Conservation (phyloP, 2,888 invertebrate species). For the Cabera pusaria region DNA sequence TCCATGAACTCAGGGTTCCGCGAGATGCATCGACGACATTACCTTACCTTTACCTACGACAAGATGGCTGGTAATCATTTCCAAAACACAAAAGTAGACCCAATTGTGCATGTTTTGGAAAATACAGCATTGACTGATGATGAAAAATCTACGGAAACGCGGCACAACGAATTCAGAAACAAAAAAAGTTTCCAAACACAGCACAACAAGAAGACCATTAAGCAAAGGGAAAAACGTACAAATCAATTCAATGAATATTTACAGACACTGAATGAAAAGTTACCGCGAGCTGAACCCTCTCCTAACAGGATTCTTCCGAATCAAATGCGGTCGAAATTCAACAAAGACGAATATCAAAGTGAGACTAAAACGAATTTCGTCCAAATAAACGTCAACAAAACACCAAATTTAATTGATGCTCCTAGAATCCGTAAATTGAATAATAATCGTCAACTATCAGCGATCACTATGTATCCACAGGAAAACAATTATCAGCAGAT, state of each 20-base stretch:
- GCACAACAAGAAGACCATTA: neutral
- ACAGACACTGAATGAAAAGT: too few relatives aligned
- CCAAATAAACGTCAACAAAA: conserved; percentile 43
- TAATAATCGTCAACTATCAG: conserved; percentile 35
- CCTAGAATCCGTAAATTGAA: conserved; percentile 40
- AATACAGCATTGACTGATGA: too few relatives aligned
- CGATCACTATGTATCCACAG: conserved; percentile 17
- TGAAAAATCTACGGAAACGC: conserved; percentile 6
- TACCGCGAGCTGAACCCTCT: too few relatives aligned
- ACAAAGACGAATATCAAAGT: neutral
- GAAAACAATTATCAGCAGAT: conserved; percentile 34
- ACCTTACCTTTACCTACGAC: conserved; percentile 40
- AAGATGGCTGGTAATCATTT: conserved; percentile 51
- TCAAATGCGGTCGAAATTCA: too few relatives aligned
- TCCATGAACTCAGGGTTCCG: conserved; percentile 36
- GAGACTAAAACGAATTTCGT: conserved; percentile 38
- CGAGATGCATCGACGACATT: conserved; percentile 42
- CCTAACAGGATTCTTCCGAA: too few relatives aligned
- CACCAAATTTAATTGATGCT: conserved; percentile 36
- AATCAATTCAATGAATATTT: too few relatives aligned
- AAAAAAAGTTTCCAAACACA: conserved; percentile 1
- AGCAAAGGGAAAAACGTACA: neutral
- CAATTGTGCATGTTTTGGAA: neutral
- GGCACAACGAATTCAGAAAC: too few relatives aligned
- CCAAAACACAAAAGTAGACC: conserved; percentile 40